phyloP scores from a whole-genome alignment of 2,113 vertebrate genomes.

The Apteryx mantelli region DNA sequence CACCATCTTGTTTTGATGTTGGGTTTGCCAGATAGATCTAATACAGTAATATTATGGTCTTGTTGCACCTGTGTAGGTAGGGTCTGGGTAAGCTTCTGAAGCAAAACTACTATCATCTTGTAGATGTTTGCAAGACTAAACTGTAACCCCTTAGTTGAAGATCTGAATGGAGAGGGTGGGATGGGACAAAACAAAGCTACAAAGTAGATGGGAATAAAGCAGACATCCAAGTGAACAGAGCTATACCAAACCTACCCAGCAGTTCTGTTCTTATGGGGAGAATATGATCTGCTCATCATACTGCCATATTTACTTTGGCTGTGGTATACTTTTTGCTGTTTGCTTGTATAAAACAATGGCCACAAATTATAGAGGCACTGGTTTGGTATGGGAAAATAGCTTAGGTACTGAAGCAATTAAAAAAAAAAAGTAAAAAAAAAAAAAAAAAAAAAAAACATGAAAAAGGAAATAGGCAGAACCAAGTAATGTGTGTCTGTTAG shows the following conservation, averaged over 20 bases:
- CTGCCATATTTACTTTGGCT: background rate
- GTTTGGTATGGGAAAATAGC: background rate
- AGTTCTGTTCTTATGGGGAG: background rate
- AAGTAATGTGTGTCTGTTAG: background rate
- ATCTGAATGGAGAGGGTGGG: rapidly evolving
- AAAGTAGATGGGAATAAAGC: background rate
- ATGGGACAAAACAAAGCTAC: background rate
- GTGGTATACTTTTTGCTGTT: background rate
- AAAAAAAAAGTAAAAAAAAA: too few relatives aligned
- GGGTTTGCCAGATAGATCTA: background rate
- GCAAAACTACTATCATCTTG: background rate
- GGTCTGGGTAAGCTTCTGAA: background rate
- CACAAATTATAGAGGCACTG: background rate
- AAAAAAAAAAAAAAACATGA: too few relatives aligned
- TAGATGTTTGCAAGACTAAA: background rate
- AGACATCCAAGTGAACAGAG: background rate
- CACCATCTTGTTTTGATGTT: background rate
- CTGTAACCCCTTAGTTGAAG: background rate
- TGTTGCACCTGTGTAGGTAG: background rate
- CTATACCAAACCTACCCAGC: background rate
- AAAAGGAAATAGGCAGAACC: background rate
- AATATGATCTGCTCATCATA: rapidly evolving
- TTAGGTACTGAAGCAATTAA: background rate
- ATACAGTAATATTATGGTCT: background rate
- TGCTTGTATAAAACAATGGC: background rate